Conservation (phyloP, 1,140 invertebrate genomes). For the Adoxophyes honmai region DNA sequence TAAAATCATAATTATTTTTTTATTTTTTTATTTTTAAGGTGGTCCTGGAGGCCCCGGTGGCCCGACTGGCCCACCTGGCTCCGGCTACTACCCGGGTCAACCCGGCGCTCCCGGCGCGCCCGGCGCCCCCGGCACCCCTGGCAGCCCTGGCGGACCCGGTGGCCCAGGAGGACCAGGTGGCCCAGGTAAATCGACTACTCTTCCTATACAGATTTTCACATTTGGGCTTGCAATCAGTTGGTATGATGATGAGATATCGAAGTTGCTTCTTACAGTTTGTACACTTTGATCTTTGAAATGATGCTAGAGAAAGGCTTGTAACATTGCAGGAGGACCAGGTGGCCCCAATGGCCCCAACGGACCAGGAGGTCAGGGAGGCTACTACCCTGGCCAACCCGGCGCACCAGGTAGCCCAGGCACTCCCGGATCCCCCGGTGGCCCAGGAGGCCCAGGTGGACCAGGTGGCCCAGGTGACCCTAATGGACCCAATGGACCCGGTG, state of each 20-base stretch:
- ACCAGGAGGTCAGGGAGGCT: constrained; percentile 6
- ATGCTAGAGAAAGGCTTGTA: too few relatives aligned
- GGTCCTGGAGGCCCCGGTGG: constrained; percentile 8
- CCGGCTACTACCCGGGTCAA: background rate
- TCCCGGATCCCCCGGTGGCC: constrained; percentile 32
- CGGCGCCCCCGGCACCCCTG: constrained; percentile 18
- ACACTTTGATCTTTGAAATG: too few relatives aligned
- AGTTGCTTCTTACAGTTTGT: too few relatives aligned
- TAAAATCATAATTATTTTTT: too few relatives aligned
- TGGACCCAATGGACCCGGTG: constrained; percentile 25
- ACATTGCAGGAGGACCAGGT: too few relatives aligned
- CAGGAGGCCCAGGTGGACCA: constrained; percentile 20
- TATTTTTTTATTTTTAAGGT: too few relatives aligned
- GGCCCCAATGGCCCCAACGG: constrained; percentile 3
- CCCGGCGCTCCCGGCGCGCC: background rate
- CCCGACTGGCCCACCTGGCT: constrained; percentile 17
- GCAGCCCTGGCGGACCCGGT: constrained; percentile 20
- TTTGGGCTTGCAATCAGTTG: too few relatives aligned
- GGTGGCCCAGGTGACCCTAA: background rate
- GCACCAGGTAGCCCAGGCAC: constrained; percentile 38
- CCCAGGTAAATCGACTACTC: too few relatives aligned
- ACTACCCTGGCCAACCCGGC: constrained; percentile 31
- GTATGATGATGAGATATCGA: too few relatives aligned
- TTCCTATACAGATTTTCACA: too few relatives aligned
- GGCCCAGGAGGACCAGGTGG: constrained; percentile 23